phyloP scores from a whole-genome alignment of 2,888 invertebrate species.

The Agrotis ipsilon region DNA sequence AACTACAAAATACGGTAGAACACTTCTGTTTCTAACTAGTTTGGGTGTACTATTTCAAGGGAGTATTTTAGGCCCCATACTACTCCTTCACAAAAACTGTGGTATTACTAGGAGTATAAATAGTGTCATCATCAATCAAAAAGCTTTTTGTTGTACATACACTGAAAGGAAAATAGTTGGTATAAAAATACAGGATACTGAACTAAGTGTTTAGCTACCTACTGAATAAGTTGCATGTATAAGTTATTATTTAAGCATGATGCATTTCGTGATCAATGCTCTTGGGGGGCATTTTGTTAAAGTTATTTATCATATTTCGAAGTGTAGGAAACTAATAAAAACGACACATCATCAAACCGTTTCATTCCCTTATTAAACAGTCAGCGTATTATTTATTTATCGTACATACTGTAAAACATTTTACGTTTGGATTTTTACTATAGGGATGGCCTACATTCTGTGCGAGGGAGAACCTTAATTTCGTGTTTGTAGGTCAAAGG shows the following conservation, averaged over 20 bases:
- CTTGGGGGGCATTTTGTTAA: background rate
- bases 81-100: background rate
- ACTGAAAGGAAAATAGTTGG: background rate
- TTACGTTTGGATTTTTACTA: constrained; percentile 45
- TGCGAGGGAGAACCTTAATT: constrained; percentile 48
- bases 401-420: constrained; percentile 7
- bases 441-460: constrained; percentile 42
- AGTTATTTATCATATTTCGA: background rate
- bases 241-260: background rate
- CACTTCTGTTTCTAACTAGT: background rate
- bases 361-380: constrained; percentile 4
- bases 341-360: background rate
- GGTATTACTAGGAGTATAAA: background rate
- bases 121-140: background rate
- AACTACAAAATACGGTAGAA: background rate
- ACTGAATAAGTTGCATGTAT: background rate
- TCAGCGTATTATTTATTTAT: constrained; percentile 31
- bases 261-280: background rate
- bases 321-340: background rate
- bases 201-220: background rate
- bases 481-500: constrained; percentile 62
- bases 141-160: background rate
- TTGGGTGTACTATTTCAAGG: constrained; percentile 1
- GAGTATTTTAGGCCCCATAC: constrained; percentile 13
- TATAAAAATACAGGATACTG: background rate